These are phyloP conservation scores for Gryllus bimaculatus DNA, from an alignment of 1,140 invertebrate genomes.

Conservation along the genomic window DNA sequence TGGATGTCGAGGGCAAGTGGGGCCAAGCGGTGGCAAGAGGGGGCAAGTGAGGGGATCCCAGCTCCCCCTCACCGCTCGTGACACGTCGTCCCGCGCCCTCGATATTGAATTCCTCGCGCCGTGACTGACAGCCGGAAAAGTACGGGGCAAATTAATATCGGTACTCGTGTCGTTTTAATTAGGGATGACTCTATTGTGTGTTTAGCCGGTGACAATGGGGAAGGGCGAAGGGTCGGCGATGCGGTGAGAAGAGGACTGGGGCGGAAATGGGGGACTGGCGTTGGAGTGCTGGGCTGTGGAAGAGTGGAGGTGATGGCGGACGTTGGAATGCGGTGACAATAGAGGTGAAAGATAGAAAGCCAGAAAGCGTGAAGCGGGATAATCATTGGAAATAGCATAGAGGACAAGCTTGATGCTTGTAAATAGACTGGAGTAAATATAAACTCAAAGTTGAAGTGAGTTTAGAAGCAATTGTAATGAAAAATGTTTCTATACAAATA, in stretches of 20 bases:
- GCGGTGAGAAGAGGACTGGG: not conserved
- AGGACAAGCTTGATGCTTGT: no score
- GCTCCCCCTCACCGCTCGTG: no score
- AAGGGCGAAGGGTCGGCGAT: not conserved
- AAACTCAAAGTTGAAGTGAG: no score
- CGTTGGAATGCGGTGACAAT: no score
- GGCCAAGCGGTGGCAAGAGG: no score
- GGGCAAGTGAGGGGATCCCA: not conserved
- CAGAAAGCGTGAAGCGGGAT: no score
- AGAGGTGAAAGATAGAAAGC: no score
- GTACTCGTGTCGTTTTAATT: conserved; percentile 1
- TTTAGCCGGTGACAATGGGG: not conserved
- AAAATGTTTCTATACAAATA: no score
- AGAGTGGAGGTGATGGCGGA: no score
- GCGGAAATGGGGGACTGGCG: not conserved
- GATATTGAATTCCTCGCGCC: not conserved
- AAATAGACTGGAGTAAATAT: no score
- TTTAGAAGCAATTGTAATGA: no score
- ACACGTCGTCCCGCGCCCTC: not conserved
- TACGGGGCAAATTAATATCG: not conserved
- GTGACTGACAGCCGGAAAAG: not conserved
- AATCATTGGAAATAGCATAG: no score
- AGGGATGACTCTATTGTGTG: not conserved
- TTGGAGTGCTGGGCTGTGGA: not conserved
- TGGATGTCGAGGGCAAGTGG: not conserved